These are phyloP conservation scores for Boulengeromyrus knoepffleri DNA, from an alignment of 2,113 vertebrate genomes.

Conservation along the genomic window DNA sequence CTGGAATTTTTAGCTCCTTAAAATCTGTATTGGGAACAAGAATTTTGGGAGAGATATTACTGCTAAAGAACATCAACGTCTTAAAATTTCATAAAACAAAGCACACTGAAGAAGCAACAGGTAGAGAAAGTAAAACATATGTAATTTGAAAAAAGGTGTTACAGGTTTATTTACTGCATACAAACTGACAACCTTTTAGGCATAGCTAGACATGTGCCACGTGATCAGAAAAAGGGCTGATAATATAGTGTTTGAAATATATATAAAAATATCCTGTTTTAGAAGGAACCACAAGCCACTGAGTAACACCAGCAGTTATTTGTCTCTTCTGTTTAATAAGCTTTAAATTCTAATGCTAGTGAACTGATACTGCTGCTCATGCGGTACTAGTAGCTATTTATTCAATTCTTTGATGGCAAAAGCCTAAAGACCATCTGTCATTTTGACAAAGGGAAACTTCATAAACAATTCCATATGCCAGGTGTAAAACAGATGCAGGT, in stretches of 20 bases:
- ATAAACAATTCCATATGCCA: neutral
- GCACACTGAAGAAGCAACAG: neutral
- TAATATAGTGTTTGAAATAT: neutral
- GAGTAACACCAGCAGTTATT: neutral
- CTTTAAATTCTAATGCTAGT: neutral
- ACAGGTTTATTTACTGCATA: neutral
- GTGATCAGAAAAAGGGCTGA: neutral
- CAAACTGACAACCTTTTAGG: neutral
- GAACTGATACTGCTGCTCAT: neutral
- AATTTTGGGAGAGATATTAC: neutral
- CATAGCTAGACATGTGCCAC: neutral
- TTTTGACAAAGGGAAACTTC: slow-evolving; percentile 2
- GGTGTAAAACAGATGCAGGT: neutral
- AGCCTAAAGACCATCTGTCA: neutral
- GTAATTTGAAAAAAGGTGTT: neutral
- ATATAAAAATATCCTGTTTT: neutral
- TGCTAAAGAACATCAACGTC: neutral
- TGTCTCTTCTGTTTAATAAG: neutral
- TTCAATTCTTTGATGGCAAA: neutral
- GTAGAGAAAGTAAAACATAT: neutral
- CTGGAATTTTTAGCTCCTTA: neutral
- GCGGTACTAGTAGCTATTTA: neutral
- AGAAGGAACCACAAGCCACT: neutral
- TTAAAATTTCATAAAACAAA: neutral
- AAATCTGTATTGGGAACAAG: no score